A percentile compares a stretch with the other conserved stretches of the same genome.
phyloP scores from a whole-genome alignment of 2,113 vertebrate species.

The Charadrius vociferus region DNA sequence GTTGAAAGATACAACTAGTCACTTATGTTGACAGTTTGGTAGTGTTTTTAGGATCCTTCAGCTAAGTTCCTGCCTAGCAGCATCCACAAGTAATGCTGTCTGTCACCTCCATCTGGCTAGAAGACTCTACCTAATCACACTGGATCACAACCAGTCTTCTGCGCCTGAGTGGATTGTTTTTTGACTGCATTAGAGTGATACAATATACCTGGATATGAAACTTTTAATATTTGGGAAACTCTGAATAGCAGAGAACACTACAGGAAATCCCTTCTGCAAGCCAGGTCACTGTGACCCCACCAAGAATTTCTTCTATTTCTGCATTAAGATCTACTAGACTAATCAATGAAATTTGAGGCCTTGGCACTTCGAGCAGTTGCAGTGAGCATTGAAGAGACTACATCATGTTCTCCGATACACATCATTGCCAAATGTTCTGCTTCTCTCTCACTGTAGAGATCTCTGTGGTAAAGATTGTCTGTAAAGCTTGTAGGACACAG shows the following conservation, averaged over 20 bases:
- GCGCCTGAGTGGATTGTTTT: rapidly evolving
- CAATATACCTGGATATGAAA: not conserved
- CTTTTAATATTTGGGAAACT: not conserved
- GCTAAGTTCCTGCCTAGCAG: not conserved
- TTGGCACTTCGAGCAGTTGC: not conserved
- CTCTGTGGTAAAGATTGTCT: not conserved
- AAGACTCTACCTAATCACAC: not conserved
- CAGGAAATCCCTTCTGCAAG: not conserved
- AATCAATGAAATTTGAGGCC: not conserved
- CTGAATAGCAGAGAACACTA: not conserved
- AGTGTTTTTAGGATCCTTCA: not conserved
- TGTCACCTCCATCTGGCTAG: not conserved
- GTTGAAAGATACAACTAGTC: not conserved
- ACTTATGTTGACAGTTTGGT: not conserved
- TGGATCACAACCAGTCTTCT: not conserved
- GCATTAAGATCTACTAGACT: not conserved
- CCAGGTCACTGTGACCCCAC: not conserved
- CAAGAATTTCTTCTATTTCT: not conserved
- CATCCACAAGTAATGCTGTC: not conserved
- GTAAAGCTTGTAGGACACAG: not conserved
- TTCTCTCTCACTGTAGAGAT: not conserved
- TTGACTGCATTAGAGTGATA: not conserved
- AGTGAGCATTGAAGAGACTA: not conserved
- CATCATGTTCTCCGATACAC: not conserved
- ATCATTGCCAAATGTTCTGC: not conserved